Base-by-base conservation (phyloP, 2,888 invertebrate genomes). In the Eustalomyia histrio region DNA sequence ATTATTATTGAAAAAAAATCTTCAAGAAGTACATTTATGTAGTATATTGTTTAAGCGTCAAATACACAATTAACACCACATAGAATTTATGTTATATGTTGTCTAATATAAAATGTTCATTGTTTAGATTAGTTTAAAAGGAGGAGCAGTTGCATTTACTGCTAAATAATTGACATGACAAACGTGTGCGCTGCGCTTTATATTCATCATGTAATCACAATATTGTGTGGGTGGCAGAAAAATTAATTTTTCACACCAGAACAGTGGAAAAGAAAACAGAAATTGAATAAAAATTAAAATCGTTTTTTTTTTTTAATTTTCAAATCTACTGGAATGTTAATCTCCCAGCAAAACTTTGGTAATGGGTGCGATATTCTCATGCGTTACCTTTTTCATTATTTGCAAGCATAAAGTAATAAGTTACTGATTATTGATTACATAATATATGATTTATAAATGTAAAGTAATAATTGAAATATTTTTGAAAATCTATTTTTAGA, bases 51-150 rank as follows among this genome's bases (percentile, higher is more conserved):
- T 33, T 29, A 71, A 61, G 65, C 55, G 65, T 67, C 55, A 72
- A 71, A 29, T n/a, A 47, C n/a, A 12, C 64, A 71, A 80, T 71
- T 71, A 80, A 75, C 79, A 67, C 79, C 35, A 18, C 4, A n/a
- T 12, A 65, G n/a, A 39, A 53, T 65, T 65, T 65, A 53, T 29
- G 4, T 4, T 21, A n/a, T 21, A 65, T 52, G 16, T 8, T 60
- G 16, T 53, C 35, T 12, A 52, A 8, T 65, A 18, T 47, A 47
- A n/a, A 47, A 47, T 47, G 14, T 47, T 52, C 57, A 47, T 60
- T 76, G 53, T 60, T 72, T 63, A 18, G 33, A 58, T 64, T 18
- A 64, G 52, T 39, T 24, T 65, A 58, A 16, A 50, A 63, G 29
- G 50, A 72, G 17, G 43, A 14, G n/a, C 63, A 67, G 68, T 50